A percentile compares a stretch with the other conserved stretches of the same genome.
Evolutionary conservation across 1,140 invertebrate species (phyloP).

Genomic region (Matsumurasca onukii): DNA sequence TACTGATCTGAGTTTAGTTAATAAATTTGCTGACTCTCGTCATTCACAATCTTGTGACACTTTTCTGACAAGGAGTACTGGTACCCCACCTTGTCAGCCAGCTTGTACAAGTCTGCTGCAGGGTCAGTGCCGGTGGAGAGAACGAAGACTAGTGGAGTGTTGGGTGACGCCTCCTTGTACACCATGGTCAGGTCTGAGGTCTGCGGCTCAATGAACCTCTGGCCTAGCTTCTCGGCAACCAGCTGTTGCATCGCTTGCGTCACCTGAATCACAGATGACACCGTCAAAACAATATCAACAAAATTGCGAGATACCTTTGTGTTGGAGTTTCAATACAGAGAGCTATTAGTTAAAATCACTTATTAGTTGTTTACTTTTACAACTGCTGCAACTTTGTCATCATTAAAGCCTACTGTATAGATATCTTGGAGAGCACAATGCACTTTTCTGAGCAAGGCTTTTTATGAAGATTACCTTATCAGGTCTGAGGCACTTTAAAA

Average conservation of each 20-base stretch:
- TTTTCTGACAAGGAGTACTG: no score
- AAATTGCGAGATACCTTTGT: no score
- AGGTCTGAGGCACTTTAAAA: conserved; percentile 69
- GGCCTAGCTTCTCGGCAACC: conserved; percentile 58
- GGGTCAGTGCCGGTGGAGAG: conserved; percentile 72
- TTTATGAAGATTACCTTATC: conserved; percentile 55
- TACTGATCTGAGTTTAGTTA: no score
- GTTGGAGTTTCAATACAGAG: no score
- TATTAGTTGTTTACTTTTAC: background rate
- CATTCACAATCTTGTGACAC: no score
- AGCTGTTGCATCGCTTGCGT: conserved; percentile 68
- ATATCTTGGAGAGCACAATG: no score
- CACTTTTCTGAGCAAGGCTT: background rate
- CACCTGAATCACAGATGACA: conserved; percentile 6
- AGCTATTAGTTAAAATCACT: no score
- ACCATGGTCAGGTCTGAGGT: conserved; percentile 61
- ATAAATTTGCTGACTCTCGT: no score
- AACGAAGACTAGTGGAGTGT: conserved; percentile 66
- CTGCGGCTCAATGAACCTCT: conserved; percentile 66
- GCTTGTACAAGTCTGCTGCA: conserved; percentile 60
- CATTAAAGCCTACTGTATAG: background rate
- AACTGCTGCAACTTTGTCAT: background rate
- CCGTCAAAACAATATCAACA: no score
- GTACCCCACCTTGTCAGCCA: conserved; percentile 63
- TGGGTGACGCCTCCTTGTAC: conserved; percentile 63